Percentiles rank a stretch among this genome's conserved stretches.
phyloP scores from a whole-genome alignment of 1,140 invertebrate species.

The Prorops nasuta region DNA sequence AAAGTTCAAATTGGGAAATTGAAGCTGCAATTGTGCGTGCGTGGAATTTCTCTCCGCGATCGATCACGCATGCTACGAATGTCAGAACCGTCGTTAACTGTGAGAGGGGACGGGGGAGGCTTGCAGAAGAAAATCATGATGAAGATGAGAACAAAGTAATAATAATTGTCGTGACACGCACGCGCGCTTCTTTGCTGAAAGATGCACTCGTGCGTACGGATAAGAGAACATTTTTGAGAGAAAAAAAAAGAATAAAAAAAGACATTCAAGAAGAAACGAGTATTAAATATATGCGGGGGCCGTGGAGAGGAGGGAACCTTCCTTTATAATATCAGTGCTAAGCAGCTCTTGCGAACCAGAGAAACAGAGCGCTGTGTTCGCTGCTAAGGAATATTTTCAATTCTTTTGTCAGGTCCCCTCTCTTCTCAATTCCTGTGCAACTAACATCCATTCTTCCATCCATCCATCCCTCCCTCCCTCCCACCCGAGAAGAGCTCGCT shows the following conservation, averaged over 20 bases:
- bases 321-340: no score
- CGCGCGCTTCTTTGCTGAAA: slow-evolving; percentile 23
- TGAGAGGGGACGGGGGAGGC: no score
- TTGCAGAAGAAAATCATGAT: slow-evolving; percentile 10
- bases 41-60: slow-evolving; percentile 8
- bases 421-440: slow-evolving; percentile 18
- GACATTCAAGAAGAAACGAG: slow-evolving; percentile 38
- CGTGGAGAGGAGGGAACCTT: slow-evolving; percentile 54
- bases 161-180: slow-evolving; percentile 35
- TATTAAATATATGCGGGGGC: slow-evolving; percentile 56
- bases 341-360: no score
- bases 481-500: slow-evolving; percentile 53
- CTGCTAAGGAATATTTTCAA: background rate
- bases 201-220: slow-evolving; percentile 28
- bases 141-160: slow-evolving; percentile 10
- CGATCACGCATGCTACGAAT: slow-evolving; percentile 21
- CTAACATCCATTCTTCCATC: slow-evolving; percentile 3
- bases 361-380: no score
- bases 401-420: slow-evolving; percentile 24
- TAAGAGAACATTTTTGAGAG: slow-evolving; percentile 22
- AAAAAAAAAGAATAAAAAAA: slow-evolving; percentile 27
- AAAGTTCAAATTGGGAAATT: no score
- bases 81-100: slow-evolving; percentile 35
- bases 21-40: no score
- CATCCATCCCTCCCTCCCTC: slow-evolving; percentile 40